Base-by-base conservation (phyloP, 2,113 vertebrate species). In the Cathartes aura region DNA sequence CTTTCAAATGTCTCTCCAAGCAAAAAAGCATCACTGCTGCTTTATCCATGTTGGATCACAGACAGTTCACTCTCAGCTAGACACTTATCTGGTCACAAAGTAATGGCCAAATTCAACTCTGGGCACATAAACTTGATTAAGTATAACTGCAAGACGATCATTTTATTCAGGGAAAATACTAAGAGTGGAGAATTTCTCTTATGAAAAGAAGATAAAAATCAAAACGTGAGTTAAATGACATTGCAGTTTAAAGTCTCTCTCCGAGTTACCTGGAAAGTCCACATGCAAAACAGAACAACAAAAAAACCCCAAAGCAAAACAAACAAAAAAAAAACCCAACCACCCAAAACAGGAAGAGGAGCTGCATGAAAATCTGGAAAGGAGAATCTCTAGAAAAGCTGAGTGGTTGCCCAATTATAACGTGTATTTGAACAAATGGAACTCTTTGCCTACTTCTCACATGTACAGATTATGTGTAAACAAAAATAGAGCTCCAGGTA, bases 241-340 rank as follows among this genome's bases (percentile, higher is more conserved):
- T 1, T 64, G 13, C 24, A 86, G 26, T 62, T 76, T 58, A 70
- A 88, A 93, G n/a, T 34, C 23, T 76, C 82, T 23, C 19, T 36
- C 55, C 43, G 30, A 71, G 12, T 15, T 59, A 85, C 26, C 26
- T 76, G 23, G 6, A 64, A 68, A 93, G 16, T 17, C 12, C 53
- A 70, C 4, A 34, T 12, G 5, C 2, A 42, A 56, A 59, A 43
- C 5, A 2, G 3, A 38, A 4, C 30, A 22, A 42, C 9, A 43
- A 52, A 48, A 53, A 2, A 27, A 0, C 0, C 29, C 11, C 15
- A 67, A 43, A 36, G 1, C 4, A 70, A 48, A 50, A 21, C 14
- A 32, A 29, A 12, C 22, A 18, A 43, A 34, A 12, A 5, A 24
- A 7, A 32, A 62, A 23, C 21, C 22, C 5, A 50, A 34, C 56